Base-by-base conservation (phyloP, 2,888 invertebrate genomes). In the Beris morrisii region DNA sequence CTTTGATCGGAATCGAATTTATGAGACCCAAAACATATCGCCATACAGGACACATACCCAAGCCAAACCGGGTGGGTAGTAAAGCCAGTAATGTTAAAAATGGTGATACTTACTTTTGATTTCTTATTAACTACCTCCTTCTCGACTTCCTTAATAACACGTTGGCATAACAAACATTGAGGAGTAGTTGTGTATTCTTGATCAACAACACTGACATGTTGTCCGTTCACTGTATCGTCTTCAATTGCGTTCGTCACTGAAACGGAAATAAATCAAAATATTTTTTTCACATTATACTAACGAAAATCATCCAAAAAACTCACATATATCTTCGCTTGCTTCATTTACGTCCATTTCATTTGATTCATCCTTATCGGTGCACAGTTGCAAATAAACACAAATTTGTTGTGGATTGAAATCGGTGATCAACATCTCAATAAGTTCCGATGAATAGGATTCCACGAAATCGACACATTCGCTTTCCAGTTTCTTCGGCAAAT, bases 341-440 rank as follows among this genome's bases (percentile, higher is more conserved):
- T 58, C 52, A 32, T 30, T 58, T 4, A 43, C 11, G 11, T 31
- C 45, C 32, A 32, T 32, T 50, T 52, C 61, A 12, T 38, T 12
- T 12, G 13, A 22, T 48, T 59, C 59, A 9, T 48, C n/a, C 7
- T 12, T 75, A 72, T 85, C 83, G 53, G 84, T 80, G 76, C 94
- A 95, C 11, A 93, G 81, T 74, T 90, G 88, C 66, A 94, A 79
- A 73, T 86, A 89, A 0, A 87, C 87, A 75, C 95, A 95, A 48
- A 93, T 86, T 81, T 93, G 89, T 73, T 88, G 83, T 0, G 90
- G 86, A 59, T 85, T 84, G 73, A 93, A 85, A 75, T 94, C 88
- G 13, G 89, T 88, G 3, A 91, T 79, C 12, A 95, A 76, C 87
- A 91, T 88, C 72, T 93, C 90, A 7, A 93, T 82, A 31, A 95